Conservation (phyloP, 2,888 invertebrate genomes). For the Tipula confusa region DNA sequence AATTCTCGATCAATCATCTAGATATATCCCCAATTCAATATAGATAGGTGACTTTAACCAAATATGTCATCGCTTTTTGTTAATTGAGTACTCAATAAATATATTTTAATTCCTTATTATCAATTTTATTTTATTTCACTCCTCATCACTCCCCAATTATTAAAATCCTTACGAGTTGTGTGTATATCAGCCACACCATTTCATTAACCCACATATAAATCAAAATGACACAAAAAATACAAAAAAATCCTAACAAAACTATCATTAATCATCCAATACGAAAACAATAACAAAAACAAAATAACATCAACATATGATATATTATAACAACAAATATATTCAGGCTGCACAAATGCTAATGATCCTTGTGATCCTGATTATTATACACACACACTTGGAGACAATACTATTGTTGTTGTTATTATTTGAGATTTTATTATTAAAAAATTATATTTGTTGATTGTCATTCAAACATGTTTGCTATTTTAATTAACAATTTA, state of each 20-base stretch:
- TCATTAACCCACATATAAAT: constrained; percentile 7
- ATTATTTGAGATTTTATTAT: background rate
- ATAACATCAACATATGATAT: background rate
- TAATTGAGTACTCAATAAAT: constrained; percentile 1
- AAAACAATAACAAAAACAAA: background rate
- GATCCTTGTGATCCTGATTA: background rate
- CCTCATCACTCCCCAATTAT: background rate
- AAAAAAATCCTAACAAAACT: background rate
- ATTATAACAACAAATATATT: background rate
- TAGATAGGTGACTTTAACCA: background rate
- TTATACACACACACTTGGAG: background rate
- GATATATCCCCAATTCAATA: background rate
- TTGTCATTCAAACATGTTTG: background rate
- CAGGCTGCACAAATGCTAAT: background rate
- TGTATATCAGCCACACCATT: background rate
- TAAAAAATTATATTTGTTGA: background rate
- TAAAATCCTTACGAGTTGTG: background rate
- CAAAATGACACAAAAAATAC: background rate
- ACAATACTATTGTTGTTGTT: background rate
- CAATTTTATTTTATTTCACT: background rate
- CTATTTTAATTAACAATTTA: constrained; percentile 12
- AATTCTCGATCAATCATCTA: background rate
- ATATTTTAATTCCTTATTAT: background rate
- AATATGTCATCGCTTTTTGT: background rate
- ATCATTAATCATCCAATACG: background rate